These are phyloP conservation scores for Geotrypetes seraphini DNA, from an alignment of 2,797 vertebrate genomes.

Conservation along the genomic window DNA sequence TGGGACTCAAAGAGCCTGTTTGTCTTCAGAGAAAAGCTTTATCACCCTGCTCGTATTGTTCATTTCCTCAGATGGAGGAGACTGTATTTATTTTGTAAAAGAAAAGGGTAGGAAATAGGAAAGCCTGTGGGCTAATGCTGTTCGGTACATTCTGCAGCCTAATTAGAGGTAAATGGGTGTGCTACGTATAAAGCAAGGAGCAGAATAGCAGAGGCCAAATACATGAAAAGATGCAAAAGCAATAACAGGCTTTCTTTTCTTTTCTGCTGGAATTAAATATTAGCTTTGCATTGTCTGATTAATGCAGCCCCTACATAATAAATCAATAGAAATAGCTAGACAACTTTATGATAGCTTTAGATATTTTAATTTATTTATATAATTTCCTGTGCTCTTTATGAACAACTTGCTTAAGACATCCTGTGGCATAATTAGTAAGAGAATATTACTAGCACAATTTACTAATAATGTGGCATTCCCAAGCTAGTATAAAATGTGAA, in stretches of 20 bases:
- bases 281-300: constrained; percentile 21
- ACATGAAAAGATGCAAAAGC: constrained; percentile 23
- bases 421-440: constrained; percentile 1
- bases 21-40: constrained; percentile 20
- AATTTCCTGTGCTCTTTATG: not conserved
- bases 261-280: constrained; percentile 33
- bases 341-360: constrained; percentile 16
- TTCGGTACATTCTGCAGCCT: constrained; percentile 34
- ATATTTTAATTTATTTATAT: constrained; percentile 16
- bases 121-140: constrained; percentile 33
- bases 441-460: not conserved
- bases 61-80: not conserved
- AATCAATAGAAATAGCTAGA: constrained; percentile 33
- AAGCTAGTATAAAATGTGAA: too few species aligned
- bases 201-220: constrained; percentile 24
- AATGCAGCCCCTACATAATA: constrained; percentile 26
- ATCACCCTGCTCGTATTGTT: constrained; percentile 28
- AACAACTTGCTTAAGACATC: not conserved
- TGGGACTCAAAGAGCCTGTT: too few species aligned
- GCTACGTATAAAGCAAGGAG: constrained; percentile 36
- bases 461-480: too few species aligned
- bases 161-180: constrained; percentile 49
- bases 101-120: constrained; percentile 32
- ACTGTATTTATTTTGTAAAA: constrained; percentile 12
- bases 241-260: constrained; percentile 26